Evolutionary conservation across 2,888 invertebrate genomes (phyloP).

Genomic region (Prostheceraeus crozeri): DNA sequence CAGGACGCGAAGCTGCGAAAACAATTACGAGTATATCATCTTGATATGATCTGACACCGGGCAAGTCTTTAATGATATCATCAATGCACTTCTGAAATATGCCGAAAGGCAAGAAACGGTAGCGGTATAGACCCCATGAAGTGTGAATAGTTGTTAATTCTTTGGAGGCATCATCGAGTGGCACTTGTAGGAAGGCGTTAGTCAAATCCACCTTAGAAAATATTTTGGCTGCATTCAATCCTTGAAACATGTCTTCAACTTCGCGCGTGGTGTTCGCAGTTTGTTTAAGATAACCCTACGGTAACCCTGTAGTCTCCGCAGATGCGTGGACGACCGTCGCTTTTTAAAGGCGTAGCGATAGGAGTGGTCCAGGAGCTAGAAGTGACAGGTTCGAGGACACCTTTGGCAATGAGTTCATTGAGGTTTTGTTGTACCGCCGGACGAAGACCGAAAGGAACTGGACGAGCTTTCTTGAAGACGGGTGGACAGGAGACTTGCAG

Average conservation of each 20-base stretch:
- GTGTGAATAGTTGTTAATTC: not conserved
- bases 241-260: conserved; percentile 26
- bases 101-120: no score
- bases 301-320: conserved; percentile 23
- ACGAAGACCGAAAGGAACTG: conserved; percentile 4
- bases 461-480: not conserved
- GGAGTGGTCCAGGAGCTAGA: conserved; percentile 10
- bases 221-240: not conserved
- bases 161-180: not conserved
- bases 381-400: not conserved
- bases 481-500: no score
- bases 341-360: conserved; percentile 3
- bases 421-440: conserved; percentile 15
- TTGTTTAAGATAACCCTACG: conserved; percentile 15
- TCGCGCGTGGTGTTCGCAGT: conserved; percentile 1
- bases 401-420: not conserved
- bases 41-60: conserved; percentile 9
- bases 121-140: not conserved
- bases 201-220: conserved; percentile 21
- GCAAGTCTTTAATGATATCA: not conserved
- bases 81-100: not conserved
- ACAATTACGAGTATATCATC: conserved; percentile 24
- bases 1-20: not conserved
- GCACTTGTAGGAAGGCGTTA: conserved; percentile 2
- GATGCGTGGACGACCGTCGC: not conserved